Evolutionary conservation across 2,113 vertebrate genomes (phyloP).

Genomic region (Labeo catla): DNA sequence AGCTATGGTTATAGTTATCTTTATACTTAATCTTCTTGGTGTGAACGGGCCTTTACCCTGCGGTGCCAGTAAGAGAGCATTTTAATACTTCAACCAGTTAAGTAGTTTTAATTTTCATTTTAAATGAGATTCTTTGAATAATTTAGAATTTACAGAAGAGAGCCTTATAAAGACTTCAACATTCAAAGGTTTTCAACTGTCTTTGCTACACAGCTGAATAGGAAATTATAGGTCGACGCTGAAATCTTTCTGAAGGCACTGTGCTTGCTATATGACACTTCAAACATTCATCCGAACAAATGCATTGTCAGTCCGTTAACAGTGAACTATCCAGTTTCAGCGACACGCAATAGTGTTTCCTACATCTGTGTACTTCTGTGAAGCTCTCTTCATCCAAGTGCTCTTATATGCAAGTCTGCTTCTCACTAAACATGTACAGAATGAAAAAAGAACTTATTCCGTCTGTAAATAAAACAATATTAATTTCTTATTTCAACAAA

Average conservation of each 20-base stretch:
- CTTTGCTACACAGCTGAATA: background rate
- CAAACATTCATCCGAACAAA: background rate
- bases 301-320: background rate
- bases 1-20: background rate
- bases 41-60: background rate
- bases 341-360: background rate
- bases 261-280: background rate
- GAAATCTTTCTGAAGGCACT: background rate
- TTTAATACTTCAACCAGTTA: background rate
- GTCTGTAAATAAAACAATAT: conserved; percentile 3
- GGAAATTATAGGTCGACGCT: background rate
- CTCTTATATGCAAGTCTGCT: conserved; percentile 39
- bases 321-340: background rate
- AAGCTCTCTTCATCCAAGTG: conserved; percentile 27
- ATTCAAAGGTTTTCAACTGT: background rate
- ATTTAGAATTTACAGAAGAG: too few species aligned
- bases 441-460: background rate
- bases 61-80: background rate
- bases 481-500: background rate
- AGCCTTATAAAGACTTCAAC: background rate
- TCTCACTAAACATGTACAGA: conserved; percentile 4
- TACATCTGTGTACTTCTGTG: background rate
- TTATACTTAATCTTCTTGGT: background rate
- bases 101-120: background rate
- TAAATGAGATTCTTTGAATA: too few species aligned